phyloP scores from a whole-genome alignment of 2,797 vertebrate genomes.

The Pterois miles region DNA sequence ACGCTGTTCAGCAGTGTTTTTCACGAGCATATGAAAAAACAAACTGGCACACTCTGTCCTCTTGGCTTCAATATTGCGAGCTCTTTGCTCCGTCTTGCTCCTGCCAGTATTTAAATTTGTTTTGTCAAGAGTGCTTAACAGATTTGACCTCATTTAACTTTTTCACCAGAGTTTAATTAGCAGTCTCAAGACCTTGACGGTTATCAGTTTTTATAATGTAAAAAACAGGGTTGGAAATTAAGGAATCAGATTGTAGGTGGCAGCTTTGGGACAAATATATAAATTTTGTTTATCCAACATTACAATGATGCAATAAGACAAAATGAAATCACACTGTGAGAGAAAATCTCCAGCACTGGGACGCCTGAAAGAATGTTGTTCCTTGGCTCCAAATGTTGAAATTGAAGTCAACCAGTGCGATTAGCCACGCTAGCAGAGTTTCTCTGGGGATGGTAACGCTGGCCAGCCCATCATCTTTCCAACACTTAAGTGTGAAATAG shows the following conservation, averaged over 20 bases:
- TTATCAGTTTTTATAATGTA: constrained; percentile 2
- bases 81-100: constrained; percentile 28
- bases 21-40: constrained; percentile 6
- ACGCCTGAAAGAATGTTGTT: constrained; percentile 17
- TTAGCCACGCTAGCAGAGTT: constrained; percentile 9
- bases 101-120: constrained; percentile 44
- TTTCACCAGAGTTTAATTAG: constrained; percentile 56
- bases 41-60: constrained; percentile 34
- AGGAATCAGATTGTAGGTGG: constrained; percentile 7
- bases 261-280: constrained; percentile 11
- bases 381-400: constrained; percentile 2
- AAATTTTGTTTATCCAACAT: neutral
- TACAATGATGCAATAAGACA: constrained; percentile 8
- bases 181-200: constrained; percentile 1
- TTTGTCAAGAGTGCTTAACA: constrained; percentile 42
- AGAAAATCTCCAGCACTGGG: neutral
- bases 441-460: neutral
- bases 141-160: constrained; percentile 59
- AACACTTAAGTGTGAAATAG: neutral
- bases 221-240: neutral
- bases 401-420: constrained; percentile 1
- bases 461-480: neutral
- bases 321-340: neutral
- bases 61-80: constrained; percentile 43
- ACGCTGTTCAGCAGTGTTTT: constrained; percentile 19